Percentiles rank a stretch among this genome's conserved stretches.
Conservation (phyloP, 2,888 invertebrate genomes). For the Euproctis similis region DNA sequence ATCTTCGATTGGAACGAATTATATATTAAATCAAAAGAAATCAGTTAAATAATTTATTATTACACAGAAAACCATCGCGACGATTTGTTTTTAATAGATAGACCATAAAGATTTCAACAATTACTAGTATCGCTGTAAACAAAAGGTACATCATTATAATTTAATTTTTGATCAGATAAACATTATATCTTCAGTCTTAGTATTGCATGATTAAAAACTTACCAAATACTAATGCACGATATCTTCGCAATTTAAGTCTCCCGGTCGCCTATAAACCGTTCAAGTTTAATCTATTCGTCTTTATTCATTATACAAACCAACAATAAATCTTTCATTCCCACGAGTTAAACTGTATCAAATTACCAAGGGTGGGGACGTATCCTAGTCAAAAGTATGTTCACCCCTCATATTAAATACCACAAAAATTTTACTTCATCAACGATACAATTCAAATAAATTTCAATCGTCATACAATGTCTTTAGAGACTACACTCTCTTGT, state of each 20-base stretch:
- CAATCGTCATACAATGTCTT: slow-evolving; percentile 14
- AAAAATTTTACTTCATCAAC: slow-evolving; percentile 1
- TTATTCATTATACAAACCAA: slow-evolving; percentile 36
- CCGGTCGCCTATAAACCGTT: slow-evolving; percentile 21
- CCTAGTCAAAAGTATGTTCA: slow-evolving; percentile 36
- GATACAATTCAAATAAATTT: slow-evolving; percentile 13
- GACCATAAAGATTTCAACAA: too few relatives aligned
- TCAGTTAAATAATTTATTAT: too few relatives aligned
- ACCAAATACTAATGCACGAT: slow-evolving; percentile 11
- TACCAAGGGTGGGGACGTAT: slow-evolving; percentile 46
- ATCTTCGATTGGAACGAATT: too few relatives aligned
- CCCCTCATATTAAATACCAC: slow-evolving; percentile 37
- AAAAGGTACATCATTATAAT: too few relatives aligned
- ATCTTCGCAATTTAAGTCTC: slow-evolving; percentile 17
- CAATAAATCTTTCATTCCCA: slow-evolving; percentile 52
- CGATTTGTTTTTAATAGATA: too few relatives aligned
- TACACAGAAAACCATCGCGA: too few relatives aligned
- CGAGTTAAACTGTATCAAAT: slow-evolving; percentile 63
- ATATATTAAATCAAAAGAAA: too few relatives aligned
- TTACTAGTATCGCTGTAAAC: too few relatives aligned
- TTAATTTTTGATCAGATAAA: not conserved
- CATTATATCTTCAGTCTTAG: not conserved
- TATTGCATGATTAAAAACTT: slow-evolving; percentile 7
- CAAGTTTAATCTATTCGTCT: slow-evolving; percentile 28
- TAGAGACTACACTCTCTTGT: slow-evolving; percentile 8